Evolutionary conservation across 1,140 invertebrate species (phyloP), one percentile per base, ranked within the genome.

Genomic region (Trypoxylus dichotomus): DNA sequence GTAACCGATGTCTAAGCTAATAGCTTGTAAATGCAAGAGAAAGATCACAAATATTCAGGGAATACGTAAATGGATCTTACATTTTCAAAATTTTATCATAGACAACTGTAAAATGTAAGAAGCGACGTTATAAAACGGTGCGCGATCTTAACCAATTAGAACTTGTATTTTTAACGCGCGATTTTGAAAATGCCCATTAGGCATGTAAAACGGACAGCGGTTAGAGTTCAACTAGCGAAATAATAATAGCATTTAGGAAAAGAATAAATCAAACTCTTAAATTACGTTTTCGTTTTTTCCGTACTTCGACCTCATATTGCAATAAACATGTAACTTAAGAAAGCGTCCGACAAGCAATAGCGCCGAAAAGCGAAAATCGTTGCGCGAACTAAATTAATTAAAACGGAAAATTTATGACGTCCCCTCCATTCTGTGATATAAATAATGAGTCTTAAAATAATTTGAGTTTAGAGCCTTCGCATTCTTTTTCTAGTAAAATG

Each of bases 401-500:
- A 29, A 24, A 68, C 60, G 7, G 60, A 27, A 29, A 27, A 68
- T 68, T 68, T 68, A 68, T 68, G 60, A 68, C 60, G 27, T 68
- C 24, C 60, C 11, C n/a, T n/a, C 74, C 74, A 19, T 75, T 42
- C 43, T 2, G 25, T 37, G 19, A 72, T 63, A 63, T 76, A 42
- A 63, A 72, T 77, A 77, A 77, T 77, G 76, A 77, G 60, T 15
- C 60, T 76, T 32, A 77, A 77, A 77, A 77, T 77, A 71, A 72
- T 77, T 77, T 60, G 25, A 21, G 68, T 74, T 47, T 77, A 72
- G 25, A 54, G 25, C 15, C 63, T 13, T 74, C 75, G 75, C 24
- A 27, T 71, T 75, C 74, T 79, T 79, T 79, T 79, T 79, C 76
- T 76, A 76, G 60, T 54, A 77, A 80, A 68, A 68, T 71, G 77